Evolutionary conservation across 35 echinoderm and acorn worm species (phyloP), one percentile per base, ranked within the genome.

Genomic region (Amphiura filiformis): DNA sequence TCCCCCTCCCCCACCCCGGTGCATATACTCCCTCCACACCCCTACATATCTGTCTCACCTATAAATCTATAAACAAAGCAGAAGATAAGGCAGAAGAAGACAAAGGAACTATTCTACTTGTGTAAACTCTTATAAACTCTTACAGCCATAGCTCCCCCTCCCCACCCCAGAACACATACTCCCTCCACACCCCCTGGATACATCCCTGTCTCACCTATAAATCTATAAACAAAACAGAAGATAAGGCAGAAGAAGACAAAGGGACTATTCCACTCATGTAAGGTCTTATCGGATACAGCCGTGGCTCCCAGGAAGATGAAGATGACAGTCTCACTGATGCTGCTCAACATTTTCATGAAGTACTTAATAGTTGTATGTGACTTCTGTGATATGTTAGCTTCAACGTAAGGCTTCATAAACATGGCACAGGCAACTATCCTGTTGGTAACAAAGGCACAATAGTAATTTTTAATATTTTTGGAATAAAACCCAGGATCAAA

Each of bases 361-460:
- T 99, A 99, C 76, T 99, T 99, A 38, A 99, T 92, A 36, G 96
- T 99, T 20, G 96, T 99, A 57, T 99, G 96, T 38, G 96, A 99
- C 75, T 99, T 99, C 39, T 89, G 87, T 0, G 96, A 99, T 30
- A 99, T 99, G 76, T 99, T 99, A 47, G 80, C 81, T 79, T 99
- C 96, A 38, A 99, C 96, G 39, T 99, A 99, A 0, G 92, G 92
- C 78, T 99, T 99, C 96, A 99, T 99, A 76, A 99, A 85, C 82
- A 99, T 99, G 1, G 92, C 91, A 90, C 96, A 99, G 4, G 82
- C 81, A 22, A 99, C 96, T 65, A 99, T 93, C 30, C 96, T 99
- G 87, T 39, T 52, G 28, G 61, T 4, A 70, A 70, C 7, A 70
- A 70, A 70, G 61, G n/a, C n/a, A n/a, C n/a, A n/a, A n/a, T n/a